These are phyloP conservation scores for Drosophila recens DNA, from an alignment of 2,888 invertebrate species.

Conservation along the genomic window DNA sequence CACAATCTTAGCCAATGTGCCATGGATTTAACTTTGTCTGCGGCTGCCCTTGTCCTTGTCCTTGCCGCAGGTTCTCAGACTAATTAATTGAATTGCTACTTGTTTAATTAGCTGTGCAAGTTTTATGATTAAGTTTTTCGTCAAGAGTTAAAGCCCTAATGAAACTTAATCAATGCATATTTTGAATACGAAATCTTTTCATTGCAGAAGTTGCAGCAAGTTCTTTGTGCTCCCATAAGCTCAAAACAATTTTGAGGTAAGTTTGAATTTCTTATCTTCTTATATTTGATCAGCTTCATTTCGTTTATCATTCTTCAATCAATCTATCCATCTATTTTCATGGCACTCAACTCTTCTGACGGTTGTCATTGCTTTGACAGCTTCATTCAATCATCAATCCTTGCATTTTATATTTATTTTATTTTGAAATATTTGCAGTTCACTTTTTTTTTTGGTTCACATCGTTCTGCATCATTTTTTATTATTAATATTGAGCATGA, in stretches of 20 bases:
- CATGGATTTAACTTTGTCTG: constrained; percentile 46
- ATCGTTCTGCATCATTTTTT: constrained; percentile 10
- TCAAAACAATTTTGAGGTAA: constrained; percentile 29
- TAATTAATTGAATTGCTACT: constrained; percentile 78
- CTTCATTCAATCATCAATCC: constrained; percentile 34
- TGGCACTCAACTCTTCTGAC: constrained; percentile 19
- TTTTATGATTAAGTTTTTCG: constrained; percentile 60
- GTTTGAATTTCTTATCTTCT: constrained; percentile 14
- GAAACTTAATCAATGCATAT: constrained; percentile 54
- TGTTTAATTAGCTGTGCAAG: constrained; percentile 69
- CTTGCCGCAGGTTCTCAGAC: constrained; percentile 9
- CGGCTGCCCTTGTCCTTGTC: constrained; percentile 5
- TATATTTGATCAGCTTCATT: constrained; percentile 10
- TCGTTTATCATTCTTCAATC: not conserved
- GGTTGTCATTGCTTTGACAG: constrained; percentile 52
- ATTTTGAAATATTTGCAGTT: constrained; percentile 6
- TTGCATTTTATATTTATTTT: constrained; percentile 19
- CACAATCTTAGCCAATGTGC: constrained; percentile 27
- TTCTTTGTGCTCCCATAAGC: constrained; percentile 15
- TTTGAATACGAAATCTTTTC: constrained; percentile 21
- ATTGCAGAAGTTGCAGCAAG: constrained; percentile 51
- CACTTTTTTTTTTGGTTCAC: constrained; percentile 6
- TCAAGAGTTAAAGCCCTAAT: constrained; percentile 48
- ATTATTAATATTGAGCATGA: constrained; percentile 16
- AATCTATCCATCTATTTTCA: constrained; percentile 16